Evolutionary conservation across 2,888 invertebrate species (phyloP).

Genomic region (Agrotis segetum): DNA sequence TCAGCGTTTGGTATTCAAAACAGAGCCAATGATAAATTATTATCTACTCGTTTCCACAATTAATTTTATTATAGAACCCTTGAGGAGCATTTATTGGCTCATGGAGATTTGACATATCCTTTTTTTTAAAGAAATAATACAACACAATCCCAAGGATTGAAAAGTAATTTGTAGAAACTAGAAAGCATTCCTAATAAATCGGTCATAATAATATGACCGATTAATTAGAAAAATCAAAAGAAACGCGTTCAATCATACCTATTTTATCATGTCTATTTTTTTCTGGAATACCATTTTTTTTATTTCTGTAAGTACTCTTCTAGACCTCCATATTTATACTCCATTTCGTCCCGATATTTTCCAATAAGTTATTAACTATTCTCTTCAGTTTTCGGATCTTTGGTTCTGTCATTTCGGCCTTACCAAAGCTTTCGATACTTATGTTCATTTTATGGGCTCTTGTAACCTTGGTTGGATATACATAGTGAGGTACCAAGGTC

Average conservation of each 20-base stretch:
- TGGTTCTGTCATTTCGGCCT: constrained; percentile 16
- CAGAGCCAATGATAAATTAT: constrained; percentile 38
- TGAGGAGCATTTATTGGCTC: neutral
- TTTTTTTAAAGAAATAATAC: neutral
- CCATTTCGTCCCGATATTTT: neutral
- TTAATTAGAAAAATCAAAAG: no score
- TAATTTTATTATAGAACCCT: neutral
- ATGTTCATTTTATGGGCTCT: constrained; percentile 17
- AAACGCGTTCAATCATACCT: no score
- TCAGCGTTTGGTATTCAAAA: constrained; percentile 35
- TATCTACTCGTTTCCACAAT: constrained; percentile 19
- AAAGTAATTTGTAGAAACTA: no score
- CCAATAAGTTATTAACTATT: neutral
- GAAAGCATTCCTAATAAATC: no score
- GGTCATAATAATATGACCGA: no score
- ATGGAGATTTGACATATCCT: neutral
- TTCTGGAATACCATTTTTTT: neutral
- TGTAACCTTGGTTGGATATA: constrained; percentile 31
- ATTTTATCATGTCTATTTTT: no score
- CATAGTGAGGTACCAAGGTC: constrained; percentile 32
- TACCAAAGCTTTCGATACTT: constrained; percentile 22
- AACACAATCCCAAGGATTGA: neutral
- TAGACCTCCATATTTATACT: neutral
- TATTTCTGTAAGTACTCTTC: neutral
- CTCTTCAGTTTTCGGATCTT: neutral